Evolutionary conservation across 1,140 invertebrate species (phyloP), one percentile per base, ranked within the genome.

Genomic region (Oreohelix idahoensis): DNA sequence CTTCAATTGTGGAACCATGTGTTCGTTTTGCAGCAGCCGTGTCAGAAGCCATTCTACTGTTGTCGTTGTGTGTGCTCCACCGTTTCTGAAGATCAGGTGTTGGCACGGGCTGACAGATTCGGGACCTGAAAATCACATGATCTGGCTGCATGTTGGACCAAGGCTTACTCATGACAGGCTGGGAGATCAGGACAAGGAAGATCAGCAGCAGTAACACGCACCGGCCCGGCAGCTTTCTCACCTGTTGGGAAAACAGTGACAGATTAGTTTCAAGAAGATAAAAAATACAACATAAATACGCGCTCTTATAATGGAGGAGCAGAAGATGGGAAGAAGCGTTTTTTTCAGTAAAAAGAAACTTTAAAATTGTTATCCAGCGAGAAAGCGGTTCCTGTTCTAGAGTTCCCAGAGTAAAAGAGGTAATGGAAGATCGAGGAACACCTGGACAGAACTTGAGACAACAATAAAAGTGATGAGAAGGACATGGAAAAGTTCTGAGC

Each of bases 41-140:
- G 36, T 84, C 76, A 49, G 79, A 53, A 29, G 86, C 83, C 88
- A 89, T 89, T 45, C 83, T 77, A 35, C 66, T 81, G 1, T 70
- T 42, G 74, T 89, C 88, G 63, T 75, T 87, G 4, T 70, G 75
- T 35, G 76, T 53, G 0, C 87, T 86, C 83, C 88, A 84, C 42
- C 71, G 75, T 32, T 75, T 69, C n/a, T 81, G 84, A n/a, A 89
- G 85, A 66, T 87, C 84, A 29, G 83, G 36, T 1, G 58, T 36
- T 29, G 86, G 79, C 1, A 89, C 76, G 1, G 85, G 84, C 39
- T 83, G 83, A 80, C 88, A 89, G 75, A 85, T 77, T 63, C 74
- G 58, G 35, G 83, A 85, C 13, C 85, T 77, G 58, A 89, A 87
- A 45, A 83, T 74, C 17, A 89, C 83, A 1, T 76, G 77, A 77